Evolutionary conservation across 2,113 vertebrate genomes (phyloP), one percentile per base, ranked within the genome.

Genomic region (Probosciger aterrimus): DNA sequence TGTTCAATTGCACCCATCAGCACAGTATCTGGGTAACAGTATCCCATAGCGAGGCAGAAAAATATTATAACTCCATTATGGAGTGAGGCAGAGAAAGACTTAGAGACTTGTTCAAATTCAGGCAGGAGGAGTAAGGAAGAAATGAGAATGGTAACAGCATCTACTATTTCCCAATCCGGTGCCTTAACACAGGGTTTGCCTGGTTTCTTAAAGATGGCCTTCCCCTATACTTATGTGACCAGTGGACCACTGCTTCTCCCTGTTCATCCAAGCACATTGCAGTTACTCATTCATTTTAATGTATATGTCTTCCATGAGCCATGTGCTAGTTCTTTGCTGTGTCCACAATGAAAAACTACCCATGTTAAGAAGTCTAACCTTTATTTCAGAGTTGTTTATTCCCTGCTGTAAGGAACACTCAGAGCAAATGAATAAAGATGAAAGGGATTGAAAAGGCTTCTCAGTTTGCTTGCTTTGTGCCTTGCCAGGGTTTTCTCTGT

Each of bases 1-100:
- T 83, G 85, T 64, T 95, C 77, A 80, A 4, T 25, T 86, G 55
- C 39, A 68, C 43, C 24, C 73, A 86, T 92, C 86, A 82, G 49
- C 33, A 37, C 71, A 86, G 14, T 90, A 81, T 74, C 79, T 74
- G 37, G 43, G 39, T 90, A 59, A 73, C 78, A 87, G 47, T 75
- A 37, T 92, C 65, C 70, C 63, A 53, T 8, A 59, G 71, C 12
- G 33, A 81, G 76, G 44, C 60, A 92, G 76, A 31, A 92, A 90
- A 75, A 77, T 85, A 62, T 57, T 70, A 50, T 53, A 64, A 50
- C 60, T 83, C 25, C 10, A 4, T 67, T 83, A 47, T 1, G 2
- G 37, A 60, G 33, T 68, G 43, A 79, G 17, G 39, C 63, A 90
- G 22, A 88, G 49, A 73, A 69, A 41, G 44, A 63, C 33, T 70